Evolutionary conservation across 2,113 vertebrate genomes (phyloP), one percentile per base, ranked within the genome.

Genomic region (Apaloderma vittatum): DNA sequence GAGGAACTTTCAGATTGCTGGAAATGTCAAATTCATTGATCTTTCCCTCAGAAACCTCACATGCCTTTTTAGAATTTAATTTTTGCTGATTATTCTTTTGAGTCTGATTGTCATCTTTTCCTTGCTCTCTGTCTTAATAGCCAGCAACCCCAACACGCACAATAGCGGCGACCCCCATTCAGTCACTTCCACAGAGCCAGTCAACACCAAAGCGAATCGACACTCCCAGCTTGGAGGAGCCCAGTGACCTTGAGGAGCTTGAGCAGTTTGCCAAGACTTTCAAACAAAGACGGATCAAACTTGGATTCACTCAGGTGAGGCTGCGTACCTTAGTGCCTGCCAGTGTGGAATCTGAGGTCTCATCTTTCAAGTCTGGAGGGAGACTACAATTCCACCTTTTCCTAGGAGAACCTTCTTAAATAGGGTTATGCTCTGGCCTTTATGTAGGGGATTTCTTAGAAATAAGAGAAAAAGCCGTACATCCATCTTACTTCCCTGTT

Each of bases 261-360:
- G 99, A 99, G 98, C 99, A 99, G 97, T 99, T 99, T 98, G 99
- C 99, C 97, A 99, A 99, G 98, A 99, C 99, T 96, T 99, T 99
- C 98, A 99, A 99, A 98, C 99, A 99, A 98, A 99, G 99, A 98
- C 98, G 99, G 94, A 99, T 99, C 98, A 99, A 99, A 98, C 99
- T 99, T 96, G 99, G 99, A 97, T 99, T 99, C 98, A 99, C 99
- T 98, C 99, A 99, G 99, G 99, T 99, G 97, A 92, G 94, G 72
- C 57, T 79, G 77, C 10, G 32, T 86, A 36, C 73, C 77, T 83
- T 75, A 93, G 74, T 94, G 71, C 72, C 88, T 94, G 91, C 77
- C 79, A 91, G 88, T 86, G 83, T 94, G 86, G 86, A 90, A 81
- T 80, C 81, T 71, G 70, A 89, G 86, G 84, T 70, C 93, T 77